Conservation (phyloP, 53 echinoderm and acorn worm genomes). For the Stichopus horrens region DNA sequence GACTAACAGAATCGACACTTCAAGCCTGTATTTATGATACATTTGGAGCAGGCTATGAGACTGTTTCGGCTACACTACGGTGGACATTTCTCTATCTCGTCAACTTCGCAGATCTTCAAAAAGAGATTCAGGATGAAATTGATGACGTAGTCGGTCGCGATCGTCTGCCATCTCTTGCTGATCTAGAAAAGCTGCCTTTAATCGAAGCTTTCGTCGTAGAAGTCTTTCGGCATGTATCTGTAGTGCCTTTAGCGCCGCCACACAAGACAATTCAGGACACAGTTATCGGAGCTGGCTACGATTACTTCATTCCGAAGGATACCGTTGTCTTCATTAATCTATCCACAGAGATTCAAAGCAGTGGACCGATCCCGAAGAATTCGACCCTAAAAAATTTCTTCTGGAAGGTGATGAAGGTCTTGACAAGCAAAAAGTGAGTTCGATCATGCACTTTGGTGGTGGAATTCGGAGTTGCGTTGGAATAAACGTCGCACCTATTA, state of each 20-base stretch:
- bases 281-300: slow-evolving; percentile 50
- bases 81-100: slow-evolving; percentile 64
- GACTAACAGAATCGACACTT: slow-evolving; percentile 50
- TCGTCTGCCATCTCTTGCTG: slow-evolving; percentile 47
- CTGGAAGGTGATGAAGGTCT: slow-evolving; percentile 50
- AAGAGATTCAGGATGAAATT: slow-evolving; percentile 62
- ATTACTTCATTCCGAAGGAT: slow-evolving; percentile 63
- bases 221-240: slow-evolving; percentile 59
- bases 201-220: slow-evolving; percentile 72
- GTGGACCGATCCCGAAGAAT: slow-evolving; percentile 41
- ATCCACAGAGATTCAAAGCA: slow-evolving; percentile 5
- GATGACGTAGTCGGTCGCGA: slow-evolving; percentile 53
- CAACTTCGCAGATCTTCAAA: slow-evolving; percentile 60
- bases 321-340: slow-evolving; percentile 66
- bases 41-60: slow-evolving; percentile 74
- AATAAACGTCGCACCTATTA: slow-evolving; percentile 23
- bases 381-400: slow-evolving; percentile 78
- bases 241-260: slow-evolving; percentile 67
- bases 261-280: slow-evolving; percentile 72
- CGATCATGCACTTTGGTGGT: slow-evolving; percentile 16
- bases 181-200: slow-evolving; percentile 59
- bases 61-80: slow-evolving; percentile 50
- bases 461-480: slow-evolving; percentile 49
- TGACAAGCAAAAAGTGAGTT: slow-evolving; percentile 17
- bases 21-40: slow-evolving; percentile 53